Conservation (phyloP, 2,888 invertebrate species). For the Melieria crassipennis region DNA sequence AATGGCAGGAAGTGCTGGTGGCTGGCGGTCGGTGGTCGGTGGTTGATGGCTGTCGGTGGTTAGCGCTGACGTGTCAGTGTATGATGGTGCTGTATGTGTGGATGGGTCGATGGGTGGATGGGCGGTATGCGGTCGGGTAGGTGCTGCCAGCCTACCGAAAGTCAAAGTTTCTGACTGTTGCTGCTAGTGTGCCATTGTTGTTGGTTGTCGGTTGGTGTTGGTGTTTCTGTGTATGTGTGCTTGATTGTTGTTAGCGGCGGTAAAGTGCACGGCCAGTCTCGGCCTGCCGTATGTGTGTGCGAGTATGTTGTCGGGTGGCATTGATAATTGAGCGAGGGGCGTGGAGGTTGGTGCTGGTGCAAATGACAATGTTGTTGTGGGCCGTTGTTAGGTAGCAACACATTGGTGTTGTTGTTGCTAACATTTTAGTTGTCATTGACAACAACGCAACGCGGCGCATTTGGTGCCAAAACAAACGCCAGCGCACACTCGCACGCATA, state of each 20-base stretch:
- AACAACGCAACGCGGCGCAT: conserved; percentile 4
- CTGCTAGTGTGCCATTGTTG: too few species aligned
- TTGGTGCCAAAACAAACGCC: conserved; percentile 8
- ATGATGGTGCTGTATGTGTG: not conserved
- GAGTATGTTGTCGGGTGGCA: not conserved
- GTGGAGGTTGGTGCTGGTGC: too few species aligned
- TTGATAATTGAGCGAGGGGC: not conserved
- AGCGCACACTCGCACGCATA: conserved; percentile 10
- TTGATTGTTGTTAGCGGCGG: not conserved
- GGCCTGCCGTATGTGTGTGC: not conserved
- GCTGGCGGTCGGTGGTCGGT: conserved; percentile 1
- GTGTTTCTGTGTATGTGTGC: not conserved
- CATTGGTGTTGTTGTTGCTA: not conserved
- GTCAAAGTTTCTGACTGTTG: too few species aligned
- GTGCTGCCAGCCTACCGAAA: too few species aligned
- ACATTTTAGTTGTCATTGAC: conserved; percentile 30
- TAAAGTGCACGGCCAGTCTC: too few species aligned
- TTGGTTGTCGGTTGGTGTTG: not conserved
- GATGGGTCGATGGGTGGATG: not conserved
- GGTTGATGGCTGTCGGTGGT: conserved; percentile 13
- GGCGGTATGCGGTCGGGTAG: not conserved
- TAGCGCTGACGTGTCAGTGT: not conserved
- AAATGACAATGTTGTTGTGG: not conserved
- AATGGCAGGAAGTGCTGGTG: conserved; percentile 25
- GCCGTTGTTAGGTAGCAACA: not conserved